Base-by-base conservation (phyloP, 2,113 vertebrate genomes). In the Thryonomys swinderianus region DNA sequence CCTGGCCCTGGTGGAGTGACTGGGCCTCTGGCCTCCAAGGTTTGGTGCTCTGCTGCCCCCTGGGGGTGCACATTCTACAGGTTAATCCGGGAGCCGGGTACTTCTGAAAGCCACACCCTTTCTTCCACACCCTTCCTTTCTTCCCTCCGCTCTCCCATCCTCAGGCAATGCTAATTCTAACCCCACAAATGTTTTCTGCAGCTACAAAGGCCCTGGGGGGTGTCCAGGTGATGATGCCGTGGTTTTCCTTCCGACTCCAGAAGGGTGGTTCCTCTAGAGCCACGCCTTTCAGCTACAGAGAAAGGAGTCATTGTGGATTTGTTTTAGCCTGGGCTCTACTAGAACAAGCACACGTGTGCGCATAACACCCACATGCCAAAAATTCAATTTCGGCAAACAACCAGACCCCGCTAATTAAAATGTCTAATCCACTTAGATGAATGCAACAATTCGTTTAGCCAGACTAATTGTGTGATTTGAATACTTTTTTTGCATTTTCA, bases 341-440 rank as follows among this genome's bases (percentile, higher is more conserved):
- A 85, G 93, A 96, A 93, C 88, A 97, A 97, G 93, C 96, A 97
- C 94, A 96, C 95, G 91, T 96, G 94, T 88, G 57, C 91, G 64
- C 78, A 66, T 82, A 91, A 93, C 91, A 94, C 96, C 91, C 95
- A 96, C 84, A 97, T 95, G 96, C 91, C 94, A 95, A 96, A 97
- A 94, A 94, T 89, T 51, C 55, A 79, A 67, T 94, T 97, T 95
- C 57, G 30, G 94, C 73, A 92, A 94, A 95, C 95, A 95, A 96
- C 86, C 97, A 97, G 97, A 91, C 93, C 79, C 82, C 81, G 66
- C 76, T 96, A 93, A 97, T 96, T 96, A 94, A 97, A 97, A 97
- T n/a, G 74, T 90, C 85, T 94, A 94, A 97, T 96, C 93, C 90
- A 94, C 94, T 94, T 98, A 97, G 95, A 97, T 2, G 85, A 90